Percentiles rank a stretch among this genome's conserved stretches.
Evolutionary conservation across 2,797 vertebrate genomes (phyloP).

Genomic region (Coilia nasus): DNA sequence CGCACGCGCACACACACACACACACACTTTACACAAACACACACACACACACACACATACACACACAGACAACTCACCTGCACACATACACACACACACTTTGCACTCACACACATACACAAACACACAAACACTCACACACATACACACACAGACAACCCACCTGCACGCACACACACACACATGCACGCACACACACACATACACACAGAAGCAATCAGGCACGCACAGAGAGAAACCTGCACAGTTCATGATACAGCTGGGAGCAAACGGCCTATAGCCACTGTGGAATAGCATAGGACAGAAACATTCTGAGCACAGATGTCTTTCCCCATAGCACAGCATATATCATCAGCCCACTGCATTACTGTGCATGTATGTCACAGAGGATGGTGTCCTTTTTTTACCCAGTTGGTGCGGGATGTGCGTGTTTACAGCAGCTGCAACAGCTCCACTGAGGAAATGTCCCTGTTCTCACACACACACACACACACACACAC

Average conservation of each 20-base stretch:
- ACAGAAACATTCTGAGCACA: not conserved
- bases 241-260: not conserved
- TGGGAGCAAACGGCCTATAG: not conserved
- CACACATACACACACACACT: constrained; percentile 30
- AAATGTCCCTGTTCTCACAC: not conserved
- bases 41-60: not conserved
- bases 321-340: not conserved
- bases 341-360: not conserved
- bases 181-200: not conserved
- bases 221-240: not conserved
- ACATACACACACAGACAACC: constrained; percentile 1
- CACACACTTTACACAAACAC: constrained; percentile 32
- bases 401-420: not conserved
- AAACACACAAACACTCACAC: not conserved
- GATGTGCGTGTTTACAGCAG: not conserved
- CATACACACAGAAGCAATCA: not conserved
- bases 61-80: not conserved
- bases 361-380: not conserved
- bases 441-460: not conserved
- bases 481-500: not conserved
- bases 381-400: not conserved
- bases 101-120: too few species aligned
- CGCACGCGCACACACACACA: constrained; percentile 17
- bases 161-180: constrained; percentile 16
- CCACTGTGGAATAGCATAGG: not conserved